phyloP scores from a whole-genome alignment of 2,888 invertebrate species.

The Mimachlamys varia region DNA sequence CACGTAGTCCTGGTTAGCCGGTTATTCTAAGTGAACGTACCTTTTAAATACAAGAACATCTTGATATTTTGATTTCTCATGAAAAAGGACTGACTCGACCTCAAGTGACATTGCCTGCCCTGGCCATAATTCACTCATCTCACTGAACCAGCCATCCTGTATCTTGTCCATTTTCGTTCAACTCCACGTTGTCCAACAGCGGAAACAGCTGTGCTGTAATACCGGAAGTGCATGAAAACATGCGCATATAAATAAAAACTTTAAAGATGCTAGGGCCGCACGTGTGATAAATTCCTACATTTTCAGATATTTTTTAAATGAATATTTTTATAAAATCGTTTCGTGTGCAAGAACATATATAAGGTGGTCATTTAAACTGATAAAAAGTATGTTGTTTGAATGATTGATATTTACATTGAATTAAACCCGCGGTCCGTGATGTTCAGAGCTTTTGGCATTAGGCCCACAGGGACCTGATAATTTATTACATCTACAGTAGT shows the following conservation, averaged over 20 bases:
- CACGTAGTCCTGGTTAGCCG: too few relatives aligned
- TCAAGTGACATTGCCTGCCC: conserved; percentile 79
- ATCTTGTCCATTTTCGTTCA: conserved; percentile 66
- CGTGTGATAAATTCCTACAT: too few relatives aligned
- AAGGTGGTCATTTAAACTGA: too few relatives aligned
- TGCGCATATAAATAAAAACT: background rate
- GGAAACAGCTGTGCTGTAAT: conserved; percentile 21
- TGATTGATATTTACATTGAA: too few relatives aligned
- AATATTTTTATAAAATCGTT: too few relatives aligned
- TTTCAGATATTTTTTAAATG: too few relatives aligned
- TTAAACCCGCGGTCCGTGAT: too few relatives aligned
- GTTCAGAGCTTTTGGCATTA: too few relatives aligned
- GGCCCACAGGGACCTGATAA: too few relatives aligned
- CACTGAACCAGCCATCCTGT: conserved; percentile 94
- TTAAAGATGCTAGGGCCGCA: background rate
- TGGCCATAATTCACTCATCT: conserved; percentile 86
- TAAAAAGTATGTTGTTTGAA: too few relatives aligned
- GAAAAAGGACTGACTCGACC: conserved; percentile 77
- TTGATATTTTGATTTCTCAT: conserved; percentile 79
- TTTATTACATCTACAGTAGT: too few relatives aligned
- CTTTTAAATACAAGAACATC: conserved; percentile 79
- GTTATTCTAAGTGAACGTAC: conserved; percentile 56
- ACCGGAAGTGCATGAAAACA: background rate
- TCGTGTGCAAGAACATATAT: too few relatives aligned
- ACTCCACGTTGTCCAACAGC: background rate